These are phyloP conservation scores for Araneus ventricosus DNA, from an alignment of 1,140 invertebrate genomes.

Conservation along the genomic window DNA sequence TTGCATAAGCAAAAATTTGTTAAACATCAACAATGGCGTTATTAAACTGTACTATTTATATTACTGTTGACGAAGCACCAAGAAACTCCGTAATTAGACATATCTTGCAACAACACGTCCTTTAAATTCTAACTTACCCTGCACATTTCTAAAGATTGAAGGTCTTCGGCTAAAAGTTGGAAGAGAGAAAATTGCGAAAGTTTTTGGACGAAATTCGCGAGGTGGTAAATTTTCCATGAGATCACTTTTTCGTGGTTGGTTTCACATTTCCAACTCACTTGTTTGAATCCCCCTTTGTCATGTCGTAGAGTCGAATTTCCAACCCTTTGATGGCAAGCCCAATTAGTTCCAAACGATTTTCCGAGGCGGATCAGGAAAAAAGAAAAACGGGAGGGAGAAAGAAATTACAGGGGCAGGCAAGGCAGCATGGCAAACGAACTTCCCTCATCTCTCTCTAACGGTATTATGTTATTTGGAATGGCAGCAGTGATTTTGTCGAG, in stretches of 20 bases:
- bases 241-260: constrained; percentile 33
- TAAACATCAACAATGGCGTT: no score
- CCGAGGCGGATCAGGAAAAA: background rate
- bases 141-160: no score
- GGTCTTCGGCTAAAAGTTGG: background rate
- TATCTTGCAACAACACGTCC: no score
- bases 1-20: no score
- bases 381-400: background rate
- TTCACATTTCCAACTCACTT: constrained; percentile 32
- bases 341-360: constrained; percentile 36
- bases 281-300: background rate
- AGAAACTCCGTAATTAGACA: no score
- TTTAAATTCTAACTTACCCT: no score
- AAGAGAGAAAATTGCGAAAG: background rate
- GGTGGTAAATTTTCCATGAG: constrained; percentile 6
- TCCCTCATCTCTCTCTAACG: background rate
- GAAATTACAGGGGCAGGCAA: background rate
- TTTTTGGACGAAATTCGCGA: background rate
- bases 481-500: constrained; percentile 10
- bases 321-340: constrained; percentile 43
- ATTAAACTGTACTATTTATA: no score
- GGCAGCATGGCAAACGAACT: background rate
- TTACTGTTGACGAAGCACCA: no score
- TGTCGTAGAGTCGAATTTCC: constrained; percentile 17
- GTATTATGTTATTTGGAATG: constrained; percentile 17